Evolutionary conservation across 2,888 invertebrate genomes (phyloP).

Genomic region (Synergus itoensis): DNA sequence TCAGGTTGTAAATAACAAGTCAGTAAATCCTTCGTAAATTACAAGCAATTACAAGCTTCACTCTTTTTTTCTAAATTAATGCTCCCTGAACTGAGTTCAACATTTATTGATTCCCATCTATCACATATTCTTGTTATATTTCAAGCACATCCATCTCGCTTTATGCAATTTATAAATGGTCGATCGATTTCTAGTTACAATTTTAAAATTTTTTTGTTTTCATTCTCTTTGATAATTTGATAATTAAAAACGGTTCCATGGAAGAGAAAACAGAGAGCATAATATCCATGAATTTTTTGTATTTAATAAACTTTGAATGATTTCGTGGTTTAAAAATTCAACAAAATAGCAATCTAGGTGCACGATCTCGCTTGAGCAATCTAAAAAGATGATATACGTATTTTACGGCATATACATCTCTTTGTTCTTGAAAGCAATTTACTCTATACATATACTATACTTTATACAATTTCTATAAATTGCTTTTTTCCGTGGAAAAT

Average conservation of each 20-base stretch:
- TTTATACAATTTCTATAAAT: not conserved
- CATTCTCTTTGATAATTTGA: not conserved
- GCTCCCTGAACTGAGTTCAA: not conserved
- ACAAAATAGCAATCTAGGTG: conserved; percentile 10
- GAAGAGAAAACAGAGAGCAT: not conserved
- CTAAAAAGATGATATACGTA: conserved; percentile 8
- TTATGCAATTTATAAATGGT: not conserved
- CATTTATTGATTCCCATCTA: conserved; percentile 11
- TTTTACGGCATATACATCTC: not conserved
- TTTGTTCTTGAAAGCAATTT: conserved; percentile 1
- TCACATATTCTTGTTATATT: not conserved
- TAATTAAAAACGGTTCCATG: not conserved
- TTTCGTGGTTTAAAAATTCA: not conserved
- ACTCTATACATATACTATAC: not conserved
- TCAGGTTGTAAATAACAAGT: no score
- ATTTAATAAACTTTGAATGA: not conserved
- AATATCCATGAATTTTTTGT: not conserved
- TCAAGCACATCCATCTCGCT: not conserved
- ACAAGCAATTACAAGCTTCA: not conserved
- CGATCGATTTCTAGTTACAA: not conserved
- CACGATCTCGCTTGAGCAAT: conserved; percentile 16
- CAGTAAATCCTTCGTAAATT: not conserved
- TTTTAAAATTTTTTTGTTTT: not conserved
- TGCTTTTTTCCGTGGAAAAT: not conserved
- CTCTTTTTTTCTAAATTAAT: not conserved